phyloP scores from a whole-genome alignment of 30 jellyfish, hydroid and myxozoan species.

The Hydractinia symbiolongicarpus region DNA sequence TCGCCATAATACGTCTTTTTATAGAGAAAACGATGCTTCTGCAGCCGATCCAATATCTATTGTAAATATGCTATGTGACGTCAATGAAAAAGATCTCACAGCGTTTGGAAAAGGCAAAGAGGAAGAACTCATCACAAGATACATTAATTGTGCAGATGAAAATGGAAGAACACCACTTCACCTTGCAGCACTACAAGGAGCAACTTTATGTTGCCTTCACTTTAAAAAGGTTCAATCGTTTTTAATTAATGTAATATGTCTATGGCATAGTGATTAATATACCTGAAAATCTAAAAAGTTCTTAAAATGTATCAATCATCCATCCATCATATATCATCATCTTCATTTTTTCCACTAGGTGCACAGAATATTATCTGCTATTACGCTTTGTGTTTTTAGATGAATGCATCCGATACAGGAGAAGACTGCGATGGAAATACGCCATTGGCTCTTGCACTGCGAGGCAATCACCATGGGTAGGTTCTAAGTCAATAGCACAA shows the following conservation, averaged over 20 bases:
- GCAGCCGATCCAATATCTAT: constrained; percentile 38
- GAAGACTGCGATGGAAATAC: constrained; percentile 41
- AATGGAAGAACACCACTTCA: neutral
- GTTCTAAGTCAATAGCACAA: neutral
- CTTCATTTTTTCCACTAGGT: no score
- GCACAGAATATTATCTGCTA: neutral
- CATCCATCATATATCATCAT: neutral
- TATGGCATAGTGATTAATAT: neutral
- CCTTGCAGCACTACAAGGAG: constrained; percentile 38
- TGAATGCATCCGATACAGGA: constrained; percentile 14
- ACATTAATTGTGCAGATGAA: constrained; percentile 16
- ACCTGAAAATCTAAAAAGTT: neutral
- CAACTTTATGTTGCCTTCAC: constrained; percentile 31
- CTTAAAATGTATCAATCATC: neutral
- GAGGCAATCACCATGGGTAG: constrained; percentile 45
- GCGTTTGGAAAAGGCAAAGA: constrained; percentile 13
- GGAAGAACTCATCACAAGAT: neutral
- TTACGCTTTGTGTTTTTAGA: constrained; percentile 15
- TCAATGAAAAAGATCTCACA: neutral
- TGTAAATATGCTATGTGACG: constrained; percentile 28
- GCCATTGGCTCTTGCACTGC: constrained; percentile 46
- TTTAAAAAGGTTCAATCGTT: constrained; percentile 22
- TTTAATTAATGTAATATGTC: neutral
- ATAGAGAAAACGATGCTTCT: constrained; percentile 6
- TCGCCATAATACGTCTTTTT: neutral